Base-by-base conservation (phyloP, 2,888 invertebrate genomes). In the Eulithis testata region DNA sequence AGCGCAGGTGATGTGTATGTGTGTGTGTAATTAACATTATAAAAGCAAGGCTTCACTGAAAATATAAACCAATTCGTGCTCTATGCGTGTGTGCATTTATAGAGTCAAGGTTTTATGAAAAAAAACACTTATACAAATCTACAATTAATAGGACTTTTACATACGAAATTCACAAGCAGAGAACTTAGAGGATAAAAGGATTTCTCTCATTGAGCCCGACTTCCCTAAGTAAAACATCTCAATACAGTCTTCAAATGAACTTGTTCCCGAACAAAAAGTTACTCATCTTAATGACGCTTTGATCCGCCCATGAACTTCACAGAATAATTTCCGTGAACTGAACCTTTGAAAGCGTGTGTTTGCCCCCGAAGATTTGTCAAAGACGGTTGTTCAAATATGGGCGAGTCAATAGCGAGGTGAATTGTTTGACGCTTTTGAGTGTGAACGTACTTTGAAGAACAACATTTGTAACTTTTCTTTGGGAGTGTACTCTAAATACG, bases 321-420 rank as follows among this genome's bases (percentile, higher is more conserved):
- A 78, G 75, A 81, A 75, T 76, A 80, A 82, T 81, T 77, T 81
- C 77, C 69, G 70, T 27, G 73, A 76, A 74, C 71, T 71, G 69
- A 76, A 78, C 78, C 82, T 82, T 78, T 75, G 76, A 79, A 69
- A 68, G 73, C 71, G 70, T 69, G 71, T 84, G 75, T 87, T 87
- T 85, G 77, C 82, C 74, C 76, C 78, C 76, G 75, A 75, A 81
- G 83, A 86, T 84, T 85, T 85, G 82, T 86, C 86, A 88, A 88
- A 87, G 88, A 86, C 79, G 71, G 70, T 76, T 73, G 70, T 67
- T 71, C 82, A 85, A 85, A 83, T 75, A 84, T 75, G 79, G 72
- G 66, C 69, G 75, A 76, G 76, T 75, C 76, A 76, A 76, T 74
- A 76, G 40, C 12, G 70, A 68, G 65, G 59, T 66, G 71, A 70